Conservation (phyloP, 2,797 vertebrate species). For the Fratercula arctica region DNA sequence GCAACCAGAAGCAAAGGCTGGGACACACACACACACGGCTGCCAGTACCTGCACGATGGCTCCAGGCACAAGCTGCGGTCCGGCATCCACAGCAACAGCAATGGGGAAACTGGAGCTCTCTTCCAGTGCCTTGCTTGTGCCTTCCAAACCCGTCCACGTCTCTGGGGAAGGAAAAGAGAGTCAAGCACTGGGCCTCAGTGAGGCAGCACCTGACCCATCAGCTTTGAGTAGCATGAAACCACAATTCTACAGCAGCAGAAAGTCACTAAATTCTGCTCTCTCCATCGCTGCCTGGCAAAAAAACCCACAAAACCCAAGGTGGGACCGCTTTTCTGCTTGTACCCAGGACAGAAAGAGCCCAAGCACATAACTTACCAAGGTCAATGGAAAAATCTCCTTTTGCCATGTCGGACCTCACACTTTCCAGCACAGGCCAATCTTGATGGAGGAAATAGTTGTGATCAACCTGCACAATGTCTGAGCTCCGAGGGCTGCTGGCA, state of each 20-base stretch:
- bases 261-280: neutral
- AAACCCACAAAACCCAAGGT: too few relatives aligned
- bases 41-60: neutral
- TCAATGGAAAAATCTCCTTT: conserved; percentile 84
- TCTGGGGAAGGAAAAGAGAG: conserved; percentile 32
- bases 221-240: neutral
- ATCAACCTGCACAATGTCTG: conserved; percentile 74
- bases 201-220: neutral
- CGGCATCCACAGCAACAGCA: neutral
- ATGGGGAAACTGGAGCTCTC: neutral
- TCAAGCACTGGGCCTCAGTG: neutral
- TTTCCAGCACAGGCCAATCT: neutral
- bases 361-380: conserved; percentile 74
- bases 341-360: neutral
- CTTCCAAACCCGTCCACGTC: neutral
- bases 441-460: conserved; percentile 87
- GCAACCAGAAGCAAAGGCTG: neutral
- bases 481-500: neutral
- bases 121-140: neutral
- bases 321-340: neutral
- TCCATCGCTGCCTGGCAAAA: neutral
- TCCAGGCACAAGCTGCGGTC: neutral
- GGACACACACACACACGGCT: neutral
- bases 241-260: neutral
- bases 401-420: conserved; percentile 75